Base-by-base conservation (phyloP, 1,140 invertebrate species). In the Tachypleus tridentatus region DNA sequence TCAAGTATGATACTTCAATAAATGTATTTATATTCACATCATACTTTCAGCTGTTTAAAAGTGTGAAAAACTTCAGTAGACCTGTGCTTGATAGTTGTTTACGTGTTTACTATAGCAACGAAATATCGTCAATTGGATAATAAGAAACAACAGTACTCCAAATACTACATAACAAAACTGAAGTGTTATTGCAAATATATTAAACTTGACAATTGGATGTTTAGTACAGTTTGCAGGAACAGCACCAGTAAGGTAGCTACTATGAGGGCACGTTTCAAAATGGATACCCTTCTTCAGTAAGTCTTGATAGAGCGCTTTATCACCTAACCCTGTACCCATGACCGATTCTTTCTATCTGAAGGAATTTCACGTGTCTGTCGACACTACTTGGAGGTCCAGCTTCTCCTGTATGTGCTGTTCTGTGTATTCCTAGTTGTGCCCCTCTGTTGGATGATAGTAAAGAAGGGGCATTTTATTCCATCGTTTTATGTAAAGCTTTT, bases 331-430 rank as follows among this genome's bases (percentile, higher is more conserved):
- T 76, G 68, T 85, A 86, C 2, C 84, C 84, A 71, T 85, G 84
- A 5, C 84, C 84, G 52, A 85, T 81, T 54, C 84, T 67, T 63
- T 82, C 78, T 4, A 80, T 82, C 60, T 77, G 65, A 72, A 84
- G 74, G 6, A 75, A 68, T 9, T 82, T 76, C 7, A 85, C 49
- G 10, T 82, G 82, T 74, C 77, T 67, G 49, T 71, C 58, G 9
- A 82, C 80, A 58, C 75, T 77, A 53, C 67, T 67, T 4, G 77
- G 74, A 49, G 77, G 75, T 4, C 78, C 82, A 49, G 72, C 77
- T 73, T 85, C 83, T 8, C 82, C 83, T 10, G 83, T 81, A 72
- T 85, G 83, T n/a, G 79, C 78, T 4, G 82, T 85, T 50, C 81
- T 75, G 65, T 78, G 77, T 51, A 84, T 78, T 51, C 81, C 80